Evolutionary conservation across 2,797 vertebrate species (phyloP).

Genomic region (Tinamus major): DNA sequence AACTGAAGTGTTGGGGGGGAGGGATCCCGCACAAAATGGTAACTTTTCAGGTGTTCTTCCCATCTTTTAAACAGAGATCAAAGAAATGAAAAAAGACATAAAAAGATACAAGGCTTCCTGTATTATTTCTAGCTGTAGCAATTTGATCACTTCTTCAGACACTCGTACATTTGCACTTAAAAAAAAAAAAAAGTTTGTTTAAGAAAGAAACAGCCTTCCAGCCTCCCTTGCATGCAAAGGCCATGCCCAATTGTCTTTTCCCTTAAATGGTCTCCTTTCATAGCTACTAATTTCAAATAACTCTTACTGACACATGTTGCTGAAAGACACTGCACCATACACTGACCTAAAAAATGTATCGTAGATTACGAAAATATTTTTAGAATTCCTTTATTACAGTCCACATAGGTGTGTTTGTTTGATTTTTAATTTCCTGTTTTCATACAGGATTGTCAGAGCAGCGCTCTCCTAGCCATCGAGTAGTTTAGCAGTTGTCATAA

Average conservation of each 20-base stretch:
- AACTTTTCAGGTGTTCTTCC: not conserved
- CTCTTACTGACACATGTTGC: not conserved
- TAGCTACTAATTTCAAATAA: not conserved
- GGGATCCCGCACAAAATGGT: not conserved
- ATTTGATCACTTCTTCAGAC: not conserved
- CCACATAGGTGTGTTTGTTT: too few species aligned
- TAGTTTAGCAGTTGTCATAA: not conserved
- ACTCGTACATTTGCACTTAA: not conserved
- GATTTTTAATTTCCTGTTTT: not conserved
- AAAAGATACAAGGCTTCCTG: not conserved
- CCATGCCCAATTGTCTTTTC: not conserved
- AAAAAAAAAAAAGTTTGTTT: not conserved
- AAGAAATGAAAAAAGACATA: not conserved
- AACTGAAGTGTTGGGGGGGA: accelerated
- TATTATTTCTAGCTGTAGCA: not conserved
- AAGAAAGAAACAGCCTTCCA: not conserved
- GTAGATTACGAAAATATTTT: not conserved
- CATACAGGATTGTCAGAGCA: not conserved
- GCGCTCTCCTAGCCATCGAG: not conserved
- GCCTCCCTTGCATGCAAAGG: not conserved
- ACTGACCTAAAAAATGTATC: not conserved
- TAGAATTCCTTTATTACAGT: not conserved
- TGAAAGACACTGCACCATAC: not conserved
- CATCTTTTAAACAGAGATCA: not conserved
- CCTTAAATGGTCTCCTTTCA: not conserved